Percentiles rank a stretch among this genome's conserved stretches.
These are phyloP conservation scores for Polydesmus complanatus DNA, from an alignment of 2,888 invertebrate species.

Conservation along the genomic window DNA sequence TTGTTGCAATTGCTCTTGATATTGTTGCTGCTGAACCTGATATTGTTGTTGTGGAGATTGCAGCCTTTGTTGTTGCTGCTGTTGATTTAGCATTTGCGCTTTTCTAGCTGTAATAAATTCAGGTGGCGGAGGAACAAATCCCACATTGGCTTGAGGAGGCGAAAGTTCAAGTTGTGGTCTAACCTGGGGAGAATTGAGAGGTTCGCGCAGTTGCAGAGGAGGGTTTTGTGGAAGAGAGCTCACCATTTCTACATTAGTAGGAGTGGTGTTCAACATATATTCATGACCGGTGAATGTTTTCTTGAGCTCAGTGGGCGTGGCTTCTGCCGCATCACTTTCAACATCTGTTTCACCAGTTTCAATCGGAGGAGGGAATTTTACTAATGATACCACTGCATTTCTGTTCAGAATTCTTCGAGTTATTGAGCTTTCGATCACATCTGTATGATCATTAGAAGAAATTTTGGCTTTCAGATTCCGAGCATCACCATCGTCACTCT, in stretches of 20 bases:
- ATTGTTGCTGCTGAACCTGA: conserved; percentile 6
- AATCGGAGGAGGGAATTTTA: conserved; percentile 65
- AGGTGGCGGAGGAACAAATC: not conserved
- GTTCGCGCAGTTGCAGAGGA: conserved; percentile 10
- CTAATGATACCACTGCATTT: conserved; percentile 53
- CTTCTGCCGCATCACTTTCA: conserved; percentile 35
- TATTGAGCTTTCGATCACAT: conserved; percentile 9
- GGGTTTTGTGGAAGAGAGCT: conserved; percentile 5
- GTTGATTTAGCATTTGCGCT: not conserved
- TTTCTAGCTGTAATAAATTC: not conserved
- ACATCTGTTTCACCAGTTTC: conserved; percentile 44
- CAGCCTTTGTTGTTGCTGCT: conserved; percentile 15
- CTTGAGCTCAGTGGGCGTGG: conserved; percentile 12
- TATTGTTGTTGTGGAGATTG: conserved; percentile 9
- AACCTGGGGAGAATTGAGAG: conserved; percentile 7
- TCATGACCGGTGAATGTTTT: not conserved
- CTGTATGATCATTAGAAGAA: conserved; percentile 3
- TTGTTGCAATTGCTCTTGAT: conserved; percentile 6
- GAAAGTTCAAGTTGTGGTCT: not conserved
- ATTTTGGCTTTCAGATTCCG: conserved; percentile 16
- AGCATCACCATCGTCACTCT: conserved; percentile 9
- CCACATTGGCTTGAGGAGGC: not conserved
- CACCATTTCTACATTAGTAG: conserved; percentile 1
- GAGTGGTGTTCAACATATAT: not conserved
- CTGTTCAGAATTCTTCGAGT: conserved; percentile 39